Percentiles rank a stretch among this genome's conserved stretches.
Evolutionary conservation across 2,888 invertebrate genomes (phyloP).

Genomic region (Trissolcus japonicus): DNA sequence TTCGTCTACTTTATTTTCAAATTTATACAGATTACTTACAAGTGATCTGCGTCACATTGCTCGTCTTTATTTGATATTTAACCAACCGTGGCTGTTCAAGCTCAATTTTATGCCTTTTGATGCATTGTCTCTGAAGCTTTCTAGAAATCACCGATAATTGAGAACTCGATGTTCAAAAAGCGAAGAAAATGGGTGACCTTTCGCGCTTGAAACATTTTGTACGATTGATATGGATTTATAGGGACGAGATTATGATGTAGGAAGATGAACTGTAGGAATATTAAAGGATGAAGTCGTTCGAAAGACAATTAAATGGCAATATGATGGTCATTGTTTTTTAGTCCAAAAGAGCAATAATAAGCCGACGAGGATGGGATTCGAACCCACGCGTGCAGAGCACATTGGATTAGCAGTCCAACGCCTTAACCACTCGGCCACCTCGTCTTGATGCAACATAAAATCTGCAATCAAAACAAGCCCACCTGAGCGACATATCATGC

Average conservation of each 20-base stretch:
- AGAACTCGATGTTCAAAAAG: not conserved
- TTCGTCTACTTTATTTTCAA: too few relatives aligned
- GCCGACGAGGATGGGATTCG: constrained; percentile 76
- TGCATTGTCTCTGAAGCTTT: constrained; percentile 1
- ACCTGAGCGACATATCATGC: not conserved
- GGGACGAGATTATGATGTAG: not conserved
- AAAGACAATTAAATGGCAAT: too few relatives aligned
- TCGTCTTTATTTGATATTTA: not conserved
- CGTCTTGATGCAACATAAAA: constrained; percentile 59
- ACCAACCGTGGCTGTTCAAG: not conserved
- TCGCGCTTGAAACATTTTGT: not conserved
- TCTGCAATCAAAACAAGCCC: not conserved
- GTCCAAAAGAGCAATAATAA: not conserved
- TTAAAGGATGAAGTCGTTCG: not conserved
- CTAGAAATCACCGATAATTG: constrained; percentile 3
- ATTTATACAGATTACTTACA: too few relatives aligned
- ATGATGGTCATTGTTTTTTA: too few relatives aligned
- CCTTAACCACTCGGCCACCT: constrained; percentile 77
- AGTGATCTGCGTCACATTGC: not conserved
- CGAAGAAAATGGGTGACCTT: constrained; percentile 1
- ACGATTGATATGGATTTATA: not conserved
- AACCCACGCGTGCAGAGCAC: constrained; percentile 77
- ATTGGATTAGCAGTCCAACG: constrained; percentile 77
- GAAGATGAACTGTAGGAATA: not conserved
- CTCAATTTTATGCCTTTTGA: constrained; percentile 1